phyloP scores from a whole-genome alignment of 2,888 invertebrate species.

The Stenodema calcarata region DNA sequence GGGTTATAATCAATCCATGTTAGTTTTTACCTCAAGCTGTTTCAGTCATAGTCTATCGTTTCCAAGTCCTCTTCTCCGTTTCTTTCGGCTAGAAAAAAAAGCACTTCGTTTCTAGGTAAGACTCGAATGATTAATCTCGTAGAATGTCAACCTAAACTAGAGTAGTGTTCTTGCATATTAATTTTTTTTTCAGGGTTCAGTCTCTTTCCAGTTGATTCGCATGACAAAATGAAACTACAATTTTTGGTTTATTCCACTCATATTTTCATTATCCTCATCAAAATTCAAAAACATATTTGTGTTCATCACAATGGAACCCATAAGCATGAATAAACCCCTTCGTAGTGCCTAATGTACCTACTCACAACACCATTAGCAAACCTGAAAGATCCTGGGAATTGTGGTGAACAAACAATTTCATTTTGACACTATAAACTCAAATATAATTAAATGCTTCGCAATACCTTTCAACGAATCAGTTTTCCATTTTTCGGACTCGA shows the following conservation, averaged over 20 bases:
- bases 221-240: not conserved
- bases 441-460: too few relatives aligned
- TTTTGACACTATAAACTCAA: too few relatives aligned
- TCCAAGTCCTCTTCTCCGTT: not conserved
- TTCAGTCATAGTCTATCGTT: not conserved
- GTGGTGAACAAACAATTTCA: too few relatives aligned
- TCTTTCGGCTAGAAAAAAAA: not conserved
- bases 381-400: too few relatives aligned
- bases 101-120: not conserved
- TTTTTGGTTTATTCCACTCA: not conserved
- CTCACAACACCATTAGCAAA: too few relatives aligned
- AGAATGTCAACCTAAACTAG: not conserved
- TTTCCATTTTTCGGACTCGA: too few relatives aligned
- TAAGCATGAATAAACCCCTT: too few relatives aligned
- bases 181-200: not conserved
- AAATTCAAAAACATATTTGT: too few relatives aligned
- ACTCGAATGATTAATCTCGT: not conserved
- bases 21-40: not conserved
- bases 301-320: too few relatives aligned
- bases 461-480: too few relatives aligned
- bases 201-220: not conserved
- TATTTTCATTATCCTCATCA: not conserved
- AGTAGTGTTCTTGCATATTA: not conserved
- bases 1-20: not conserved
- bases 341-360: too few relatives aligned